Conservation (phyloP, 1,140 invertebrate genomes). For the Neodiprion lecontei region DNA sequence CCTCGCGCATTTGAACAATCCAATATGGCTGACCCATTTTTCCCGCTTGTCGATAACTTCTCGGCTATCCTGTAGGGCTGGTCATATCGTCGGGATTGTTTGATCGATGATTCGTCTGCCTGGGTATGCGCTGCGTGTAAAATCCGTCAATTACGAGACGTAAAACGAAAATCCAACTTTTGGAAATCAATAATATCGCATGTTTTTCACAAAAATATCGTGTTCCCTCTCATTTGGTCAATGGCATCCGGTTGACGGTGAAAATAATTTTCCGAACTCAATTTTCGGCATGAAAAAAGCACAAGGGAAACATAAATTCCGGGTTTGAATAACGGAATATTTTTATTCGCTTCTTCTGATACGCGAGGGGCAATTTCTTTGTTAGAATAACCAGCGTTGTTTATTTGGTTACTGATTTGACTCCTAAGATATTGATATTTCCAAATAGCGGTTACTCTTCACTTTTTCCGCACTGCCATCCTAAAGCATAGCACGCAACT, state of each 20-base stretch:
- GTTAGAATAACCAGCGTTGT: neutral
- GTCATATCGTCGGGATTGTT: neutral
- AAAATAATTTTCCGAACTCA: no score
- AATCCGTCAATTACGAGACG: slow-evolving; percentile 16
- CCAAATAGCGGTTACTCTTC: neutral
- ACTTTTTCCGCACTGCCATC: no score
- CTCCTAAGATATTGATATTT: slow-evolving; percentile 39
- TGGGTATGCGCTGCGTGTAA: neutral
- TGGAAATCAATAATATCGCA: slow-evolving; percentile 18
- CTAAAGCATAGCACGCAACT: no score
- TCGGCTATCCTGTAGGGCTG: neutral
- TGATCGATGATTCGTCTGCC: neutral
- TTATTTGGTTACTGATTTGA: slow-evolving; percentile 31
- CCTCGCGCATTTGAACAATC: slow-evolving; percentile 48
- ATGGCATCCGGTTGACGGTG: slow-evolving; percentile 36
- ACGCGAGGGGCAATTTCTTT: slow-evolving; percentile 10
- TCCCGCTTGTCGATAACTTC: slow-evolving; percentile 4
- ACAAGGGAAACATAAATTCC: neutral
- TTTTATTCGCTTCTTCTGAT: neutral
- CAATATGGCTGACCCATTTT: slow-evolving; percentile 38
- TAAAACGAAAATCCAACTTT: slow-evolving; percentile 19
- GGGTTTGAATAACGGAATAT: neutral
- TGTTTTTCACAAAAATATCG: slow-evolving; percentile 29
- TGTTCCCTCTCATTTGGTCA: slow-evolving; percentile 41
- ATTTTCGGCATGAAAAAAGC: neutral